These are phyloP conservation scores for Procavia capensis DNA, from an alignment of 2,113 vertebrate species.

Conservation along the genomic window DNA sequence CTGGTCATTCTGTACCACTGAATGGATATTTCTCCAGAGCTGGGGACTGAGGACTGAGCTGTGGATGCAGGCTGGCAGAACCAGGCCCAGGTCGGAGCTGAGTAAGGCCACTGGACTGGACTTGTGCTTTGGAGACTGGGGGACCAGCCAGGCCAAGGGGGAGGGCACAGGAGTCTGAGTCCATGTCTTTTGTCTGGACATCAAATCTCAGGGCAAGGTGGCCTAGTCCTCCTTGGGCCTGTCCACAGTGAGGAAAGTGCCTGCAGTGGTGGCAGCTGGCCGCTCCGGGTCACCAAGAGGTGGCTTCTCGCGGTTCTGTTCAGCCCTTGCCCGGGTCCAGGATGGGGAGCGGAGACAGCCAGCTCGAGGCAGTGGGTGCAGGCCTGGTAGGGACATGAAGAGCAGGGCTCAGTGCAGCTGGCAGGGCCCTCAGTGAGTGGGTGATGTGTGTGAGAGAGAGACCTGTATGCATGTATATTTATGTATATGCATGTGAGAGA, in stretches of 20 bases:
- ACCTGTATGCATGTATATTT: not conserved
- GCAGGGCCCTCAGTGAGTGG: too few species aligned
- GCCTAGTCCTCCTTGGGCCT: conserved; percentile 91
- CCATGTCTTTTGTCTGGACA: not conserved
- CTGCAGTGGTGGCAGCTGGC: conserved; percentile 80
- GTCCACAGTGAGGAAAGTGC: conserved; percentile 92
- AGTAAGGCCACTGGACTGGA: conserved; percentile 67
- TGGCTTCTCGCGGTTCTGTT: conserved; percentile 92
- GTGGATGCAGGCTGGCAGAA: not conserved
- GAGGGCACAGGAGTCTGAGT: not conserved
- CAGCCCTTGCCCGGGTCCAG: conserved; percentile 92
- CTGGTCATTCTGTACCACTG: not conserved
- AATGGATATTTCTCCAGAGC: too few species aligned
- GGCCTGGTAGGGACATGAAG: conserved; percentile 84
- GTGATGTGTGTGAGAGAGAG: not conserved
- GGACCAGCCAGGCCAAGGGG: not conserved
- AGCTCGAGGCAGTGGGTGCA: conserved; percentile 86
- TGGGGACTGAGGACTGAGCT: too few species aligned
- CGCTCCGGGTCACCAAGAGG: conserved; percentile 92
- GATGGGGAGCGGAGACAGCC: conserved; percentile 96
- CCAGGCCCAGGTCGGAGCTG: conserved; percentile 6
- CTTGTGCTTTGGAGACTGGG: conserved; percentile 13
- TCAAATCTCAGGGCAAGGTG: not conserved
- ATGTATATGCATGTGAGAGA: not conserved
- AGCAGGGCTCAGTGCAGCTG: not conserved